phyloP scores from a whole-genome alignment of 2,888 invertebrate genomes.

The Zaprionus bogoriensis region DNA sequence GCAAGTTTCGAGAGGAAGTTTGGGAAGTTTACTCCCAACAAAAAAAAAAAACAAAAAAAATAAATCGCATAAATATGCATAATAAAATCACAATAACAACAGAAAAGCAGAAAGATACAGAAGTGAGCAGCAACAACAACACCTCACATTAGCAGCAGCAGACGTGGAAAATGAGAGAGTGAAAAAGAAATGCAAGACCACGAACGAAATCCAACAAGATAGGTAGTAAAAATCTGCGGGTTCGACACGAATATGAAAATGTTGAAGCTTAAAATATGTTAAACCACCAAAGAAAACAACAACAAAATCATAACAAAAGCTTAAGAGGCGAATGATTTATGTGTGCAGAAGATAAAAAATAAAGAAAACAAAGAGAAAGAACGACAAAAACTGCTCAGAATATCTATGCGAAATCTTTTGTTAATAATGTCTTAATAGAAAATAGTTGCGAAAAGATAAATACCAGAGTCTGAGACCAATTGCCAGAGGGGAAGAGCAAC shows the following conservation, averaged over 20 bases:
- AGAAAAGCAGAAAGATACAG: constrained; percentile 23
- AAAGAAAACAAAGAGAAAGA: not conserved
- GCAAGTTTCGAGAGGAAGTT: constrained; percentile 26
- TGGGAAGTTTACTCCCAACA: not conserved
- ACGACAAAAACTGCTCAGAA: constrained; percentile 9
- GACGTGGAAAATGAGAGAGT: not conserved
- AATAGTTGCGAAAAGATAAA: constrained; percentile 35
- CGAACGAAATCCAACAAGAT: constrained; percentile 40
- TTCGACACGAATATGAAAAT: constrained; percentile 59
- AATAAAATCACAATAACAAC: constrained; percentile 36
- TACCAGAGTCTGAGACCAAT: constrained; percentile 6
- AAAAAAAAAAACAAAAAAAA: constrained; percentile 1
- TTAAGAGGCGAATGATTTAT: constrained; percentile 60
- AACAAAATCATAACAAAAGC: constrained; percentile 43
- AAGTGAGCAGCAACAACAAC: constrained; percentile 51
- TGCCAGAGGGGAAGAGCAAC: constrained; percentile 7
- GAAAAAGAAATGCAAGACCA: not conserved
- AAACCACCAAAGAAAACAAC: constrained; percentile 60
- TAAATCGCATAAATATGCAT: constrained; percentile 59
- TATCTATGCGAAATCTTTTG: constrained; percentile 28
- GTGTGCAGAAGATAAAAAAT: not conserved
- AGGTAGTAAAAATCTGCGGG: constrained; percentile 69
- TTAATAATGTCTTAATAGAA: constrained; percentile 73
- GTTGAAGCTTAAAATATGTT: constrained; percentile 66
- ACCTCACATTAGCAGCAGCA: constrained; percentile 67